Evolutionary conservation across 2,797 vertebrate species (phyloP).

Genomic region (Sebastes flavidus): DNA sequence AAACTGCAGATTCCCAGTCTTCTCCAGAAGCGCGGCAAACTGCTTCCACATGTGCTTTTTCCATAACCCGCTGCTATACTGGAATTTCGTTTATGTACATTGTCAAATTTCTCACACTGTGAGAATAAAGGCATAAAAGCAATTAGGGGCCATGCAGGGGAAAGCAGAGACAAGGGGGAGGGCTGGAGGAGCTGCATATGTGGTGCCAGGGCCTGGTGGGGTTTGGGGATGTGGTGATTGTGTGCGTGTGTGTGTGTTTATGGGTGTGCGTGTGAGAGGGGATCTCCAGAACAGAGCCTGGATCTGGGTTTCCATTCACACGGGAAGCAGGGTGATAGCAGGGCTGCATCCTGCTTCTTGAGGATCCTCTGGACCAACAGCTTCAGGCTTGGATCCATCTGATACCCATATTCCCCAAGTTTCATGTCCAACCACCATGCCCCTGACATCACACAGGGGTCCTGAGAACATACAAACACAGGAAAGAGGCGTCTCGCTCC

Average conservation of each 20-base stretch:
- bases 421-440: conserved; percentile 10
- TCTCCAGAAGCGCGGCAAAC: conserved; percentile 69
- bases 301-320: conserved; percentile 65
- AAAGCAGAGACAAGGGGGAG: conserved; percentile 35
- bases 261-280: conserved; percentile 11
- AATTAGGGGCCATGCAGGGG: conserved; percentile 68
- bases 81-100: conserved; percentile 82
- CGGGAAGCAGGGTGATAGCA: conserved; percentile 43
- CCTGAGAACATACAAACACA: conserved; percentile 66
- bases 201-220: conserved; percentile 43
- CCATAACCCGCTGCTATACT: conserved; percentile 78
- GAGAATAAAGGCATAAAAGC: conserved; percentile 81
- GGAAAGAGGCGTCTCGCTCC: conserved; percentile 1
- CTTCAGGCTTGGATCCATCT: conserved; percentile 23
- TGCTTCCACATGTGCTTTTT: conserved; percentile 83
- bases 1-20: conserved; percentile 69
- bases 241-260: neutral
- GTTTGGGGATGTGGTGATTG: conserved; percentile 31
- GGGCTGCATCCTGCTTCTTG: conserved; percentile 39
- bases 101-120: conserved; percentile 82
- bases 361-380: conserved; percentile 27
- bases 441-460: conserved; percentile 37
- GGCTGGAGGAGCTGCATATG: conserved; percentile 18
- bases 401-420: conserved; percentile 8
- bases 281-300: conserved; percentile 42